phyloP scores from a whole-genome alignment of 2,113 vertebrate genomes.

The Oceanodroma tethys region DNA sequence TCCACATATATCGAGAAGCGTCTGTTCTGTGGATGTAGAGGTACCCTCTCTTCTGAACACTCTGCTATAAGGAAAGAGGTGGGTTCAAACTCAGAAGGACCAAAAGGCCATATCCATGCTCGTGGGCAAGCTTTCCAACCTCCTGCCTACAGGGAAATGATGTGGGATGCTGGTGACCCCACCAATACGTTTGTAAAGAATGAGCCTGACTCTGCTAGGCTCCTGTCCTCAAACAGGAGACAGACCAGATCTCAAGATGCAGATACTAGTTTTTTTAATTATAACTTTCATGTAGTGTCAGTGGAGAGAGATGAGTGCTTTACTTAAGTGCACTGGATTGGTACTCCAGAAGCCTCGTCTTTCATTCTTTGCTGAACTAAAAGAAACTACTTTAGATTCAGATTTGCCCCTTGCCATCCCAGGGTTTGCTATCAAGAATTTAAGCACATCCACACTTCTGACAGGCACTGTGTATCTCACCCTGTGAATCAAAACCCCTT shows the following conservation, averaged over 20 bases:
- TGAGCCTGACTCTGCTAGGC: neutral
- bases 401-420: neutral
- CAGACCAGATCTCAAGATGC: neutral
- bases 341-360: neutral
- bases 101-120: neutral
- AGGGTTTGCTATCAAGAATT: neutral
- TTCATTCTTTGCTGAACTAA: neutral
- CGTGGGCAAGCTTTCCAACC: neutral
- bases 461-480: neutral
- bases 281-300: neutral
- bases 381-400: neutral
- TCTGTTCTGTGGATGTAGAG: neutral
- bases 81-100: neutral
- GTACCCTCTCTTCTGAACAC: neutral
- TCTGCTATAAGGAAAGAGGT: neutral
- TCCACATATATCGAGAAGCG: neutral
- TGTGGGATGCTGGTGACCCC: neutral
- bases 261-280: neutral
- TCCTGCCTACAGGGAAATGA: neutral
- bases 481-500: neutral
- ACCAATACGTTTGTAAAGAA: neutral
- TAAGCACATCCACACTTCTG: neutral
- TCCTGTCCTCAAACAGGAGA: neutral
- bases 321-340: neutral
- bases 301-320: neutral